Conservation (phyloP, 1,140 invertebrate species). For the Druon quercuslanigerum region DNA sequence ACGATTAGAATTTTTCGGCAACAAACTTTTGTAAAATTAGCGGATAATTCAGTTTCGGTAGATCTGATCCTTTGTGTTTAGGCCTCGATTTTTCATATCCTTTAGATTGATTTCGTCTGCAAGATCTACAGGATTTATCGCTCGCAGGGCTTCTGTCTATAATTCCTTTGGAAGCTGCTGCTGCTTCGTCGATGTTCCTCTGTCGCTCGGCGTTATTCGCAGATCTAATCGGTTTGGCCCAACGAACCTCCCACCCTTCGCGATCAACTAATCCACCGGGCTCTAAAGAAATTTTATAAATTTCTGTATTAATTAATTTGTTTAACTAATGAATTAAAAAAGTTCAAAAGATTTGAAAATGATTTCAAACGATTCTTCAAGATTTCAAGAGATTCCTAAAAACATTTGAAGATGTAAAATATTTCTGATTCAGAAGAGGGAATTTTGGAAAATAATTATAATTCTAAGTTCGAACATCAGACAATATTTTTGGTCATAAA, state of each 20-base stretch:
- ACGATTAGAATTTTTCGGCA: constrained; percentile 51
- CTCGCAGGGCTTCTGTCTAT: constrained; percentile 32
- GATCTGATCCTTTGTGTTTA: neutral
- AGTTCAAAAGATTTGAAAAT: too few species aligned
- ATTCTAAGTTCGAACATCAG: too few species aligned
- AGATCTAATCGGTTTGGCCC: constrained; percentile 70
- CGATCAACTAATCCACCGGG: constrained; percentile 55
- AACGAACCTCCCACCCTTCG: constrained; percentile 68
- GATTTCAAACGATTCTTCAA: too few species aligned
- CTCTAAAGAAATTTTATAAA: constrained; percentile 49
- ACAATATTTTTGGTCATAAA: too few species aligned
- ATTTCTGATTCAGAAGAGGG: too few species aligned
- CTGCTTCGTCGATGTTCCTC: constrained; percentile 64
- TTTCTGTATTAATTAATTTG: too few species aligned
- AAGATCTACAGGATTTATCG: neutral
- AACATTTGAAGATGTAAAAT: too few species aligned
- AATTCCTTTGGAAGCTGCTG: constrained; percentile 39
- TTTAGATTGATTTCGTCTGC: constrained; percentile 33
- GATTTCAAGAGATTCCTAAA: too few species aligned
- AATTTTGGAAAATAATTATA: too few species aligned
- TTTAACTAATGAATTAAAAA: too few species aligned
- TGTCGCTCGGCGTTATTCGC: constrained; percentile 65
- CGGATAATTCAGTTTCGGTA: constrained; percentile 17
- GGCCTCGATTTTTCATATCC: constrained; percentile 19
- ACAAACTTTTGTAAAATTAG: constrained; percentile 56